A percentile compares a stretch with the other conserved stretches of the same genome.
phyloP scores from a whole-genome alignment of 2,797 vertebrate genomes.

The Cuculus canorus region DNA sequence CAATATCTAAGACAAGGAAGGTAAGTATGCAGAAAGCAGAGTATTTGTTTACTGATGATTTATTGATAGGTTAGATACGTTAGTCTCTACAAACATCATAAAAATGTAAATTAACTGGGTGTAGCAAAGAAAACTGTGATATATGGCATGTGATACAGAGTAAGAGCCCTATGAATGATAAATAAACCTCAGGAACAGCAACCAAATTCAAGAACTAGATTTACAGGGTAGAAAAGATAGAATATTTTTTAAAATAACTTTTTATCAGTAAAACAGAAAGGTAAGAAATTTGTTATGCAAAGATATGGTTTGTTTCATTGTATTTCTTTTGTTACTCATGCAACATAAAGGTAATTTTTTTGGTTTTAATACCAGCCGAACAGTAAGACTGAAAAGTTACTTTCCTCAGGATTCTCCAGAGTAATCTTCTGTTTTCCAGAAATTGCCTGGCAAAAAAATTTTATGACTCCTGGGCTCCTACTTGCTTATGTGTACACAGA shows the following conservation, averaged over 20 bases:
- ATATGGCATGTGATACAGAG: background rate
- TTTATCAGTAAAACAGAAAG: background rate
- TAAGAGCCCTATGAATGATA: background rate
- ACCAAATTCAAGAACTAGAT: background rate
- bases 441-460: background rate
- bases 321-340: background rate
- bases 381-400: background rate
- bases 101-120: background rate
- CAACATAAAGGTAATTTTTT: background rate
- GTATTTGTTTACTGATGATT: background rate
- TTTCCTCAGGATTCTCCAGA: background rate
- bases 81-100: background rate
- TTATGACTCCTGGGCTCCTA: background rate
- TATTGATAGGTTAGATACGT: background rate
- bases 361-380: background rate
- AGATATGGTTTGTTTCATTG: background rate
- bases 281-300: background rate
- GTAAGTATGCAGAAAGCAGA: background rate
- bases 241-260: background rate
- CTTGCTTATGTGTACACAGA: background rate
- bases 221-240: background rate
- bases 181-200: background rate
- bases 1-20: background rate
- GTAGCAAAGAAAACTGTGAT: background rate
- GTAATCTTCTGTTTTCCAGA: background rate